Evolutionary conservation across 1,140 invertebrate genomes (phyloP), one percentile per base, ranked within the genome.

Genomic region (Akabosia matsudoensis): DNA sequence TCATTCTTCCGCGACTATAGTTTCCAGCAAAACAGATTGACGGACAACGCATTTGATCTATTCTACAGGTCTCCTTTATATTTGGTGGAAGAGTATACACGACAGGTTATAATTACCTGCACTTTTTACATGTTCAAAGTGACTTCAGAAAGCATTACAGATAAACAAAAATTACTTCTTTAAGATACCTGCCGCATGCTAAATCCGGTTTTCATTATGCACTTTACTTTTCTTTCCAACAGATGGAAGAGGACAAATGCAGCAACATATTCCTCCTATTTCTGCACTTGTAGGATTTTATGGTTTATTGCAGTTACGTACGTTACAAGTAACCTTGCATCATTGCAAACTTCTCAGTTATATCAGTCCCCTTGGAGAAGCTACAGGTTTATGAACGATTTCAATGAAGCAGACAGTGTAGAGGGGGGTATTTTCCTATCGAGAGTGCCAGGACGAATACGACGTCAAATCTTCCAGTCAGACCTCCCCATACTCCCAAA

Each of bases 401-500:
- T 24, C 10, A 7, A 4, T 61, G 26, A 7, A 24, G 14, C n/a
- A 7, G 7, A 14, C 54, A 61, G 4, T 14, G 16, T 24, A 24
- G 22, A 13, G 26, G 26, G 4, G 54, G 26, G 4, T 14, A 61
- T 14, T 24, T 61, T 61, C 22, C 26, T 24, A 61, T 13, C n/a
- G 16, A 14, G 22, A 67, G 61, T 4, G 7, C 61, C 13, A n/a
- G 3, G 26, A 67, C 37, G 18, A 18, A 45, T 18, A 22, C 7
- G 22, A 31, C 24, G 61, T 2, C 61, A 67, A 30, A 22, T 31
- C 61, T 4, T 16, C 3, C 28, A n/a, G 7, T 67, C 54, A 4
- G 3, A 24, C 4, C n/a, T 10, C 31, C 30, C 30, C 22, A 4
- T 37, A 3, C 75, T 85, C 83, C 85, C 84, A 0, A 79, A 82